Conservation (phyloP, 2,113 vertebrate species). For the Rhynchomys soricoides region DNA sequence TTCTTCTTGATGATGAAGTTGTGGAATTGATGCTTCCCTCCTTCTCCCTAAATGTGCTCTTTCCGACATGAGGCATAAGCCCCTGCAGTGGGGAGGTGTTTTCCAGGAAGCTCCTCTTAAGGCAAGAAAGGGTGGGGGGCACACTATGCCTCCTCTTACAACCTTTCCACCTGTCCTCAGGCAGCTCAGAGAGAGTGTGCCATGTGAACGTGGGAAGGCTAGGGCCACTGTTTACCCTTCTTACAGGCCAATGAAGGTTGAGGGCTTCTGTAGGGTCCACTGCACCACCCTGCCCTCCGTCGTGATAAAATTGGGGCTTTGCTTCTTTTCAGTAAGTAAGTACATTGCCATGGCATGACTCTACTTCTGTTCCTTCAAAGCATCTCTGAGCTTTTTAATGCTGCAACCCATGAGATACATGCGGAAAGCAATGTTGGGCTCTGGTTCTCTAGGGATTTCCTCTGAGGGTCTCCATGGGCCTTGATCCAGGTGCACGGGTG, state of each 20-base stretch:
- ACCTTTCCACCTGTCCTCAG: neutral
- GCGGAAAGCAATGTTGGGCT: neutral
- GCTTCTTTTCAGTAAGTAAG: no score
- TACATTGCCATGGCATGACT: neutral
- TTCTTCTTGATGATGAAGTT: neutral
- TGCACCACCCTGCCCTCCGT: no score
- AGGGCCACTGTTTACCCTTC: no score
- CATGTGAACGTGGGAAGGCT: neutral
- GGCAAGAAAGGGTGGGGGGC: neutral
- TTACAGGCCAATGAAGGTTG: neutral
- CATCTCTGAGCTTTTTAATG: neutral
- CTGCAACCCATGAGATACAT: neutral
- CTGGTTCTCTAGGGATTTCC: neutral
- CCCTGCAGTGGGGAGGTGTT: no score
- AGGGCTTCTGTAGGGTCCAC: no score
- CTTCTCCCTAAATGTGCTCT: neutral
- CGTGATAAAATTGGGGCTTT: no score
- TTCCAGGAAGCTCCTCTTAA: neutral
- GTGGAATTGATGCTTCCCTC: neutral
- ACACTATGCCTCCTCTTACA: neutral
- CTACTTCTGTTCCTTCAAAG: neutral
- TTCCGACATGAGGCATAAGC: neutral
- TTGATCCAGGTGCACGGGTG: neutral
- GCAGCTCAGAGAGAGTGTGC: neutral
- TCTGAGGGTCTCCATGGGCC: neutral